phyloP scores from a whole-genome alignment of 2,113 vertebrate genomes.

The Lontra canadensis region DNA sequence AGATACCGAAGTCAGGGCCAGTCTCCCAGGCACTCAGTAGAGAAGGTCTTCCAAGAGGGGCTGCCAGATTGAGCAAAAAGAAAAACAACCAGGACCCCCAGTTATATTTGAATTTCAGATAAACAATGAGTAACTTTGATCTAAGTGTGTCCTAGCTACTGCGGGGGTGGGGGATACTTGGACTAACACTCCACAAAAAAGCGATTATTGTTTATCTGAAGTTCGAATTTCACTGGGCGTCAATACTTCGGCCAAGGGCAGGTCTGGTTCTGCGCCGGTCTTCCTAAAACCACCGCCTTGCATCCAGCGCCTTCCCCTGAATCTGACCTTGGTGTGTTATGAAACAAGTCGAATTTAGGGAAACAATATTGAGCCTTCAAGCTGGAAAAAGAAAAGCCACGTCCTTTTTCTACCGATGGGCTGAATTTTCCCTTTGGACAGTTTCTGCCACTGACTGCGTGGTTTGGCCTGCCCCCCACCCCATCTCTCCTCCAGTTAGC shows the following conservation, averaged over 20 bases:
- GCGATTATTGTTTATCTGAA: not conserved
- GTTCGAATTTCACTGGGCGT: not conserved
- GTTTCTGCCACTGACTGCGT: not conserved
- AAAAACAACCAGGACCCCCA: not conserved
- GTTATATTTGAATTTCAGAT: not conserved
- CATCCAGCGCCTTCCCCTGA: accelerated
- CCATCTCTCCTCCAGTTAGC: not conserved
- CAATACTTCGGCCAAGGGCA: no score
- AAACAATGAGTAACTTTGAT: not conserved
- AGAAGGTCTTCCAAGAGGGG: no score
- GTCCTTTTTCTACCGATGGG: not conserved
- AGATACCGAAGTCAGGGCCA: no score
- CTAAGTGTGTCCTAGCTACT: not conserved
- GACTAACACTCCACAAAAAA: no score
- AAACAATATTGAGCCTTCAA: not conserved
- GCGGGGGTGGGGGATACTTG: no score
- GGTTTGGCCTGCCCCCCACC: accelerated
- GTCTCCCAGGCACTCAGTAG: not conserved
- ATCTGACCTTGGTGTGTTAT: not conserved
- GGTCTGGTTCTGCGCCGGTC: not conserved
- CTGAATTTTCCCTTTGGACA: not conserved
- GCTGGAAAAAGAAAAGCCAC: not conserved
- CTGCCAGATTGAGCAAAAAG: not conserved
- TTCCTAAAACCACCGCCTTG: not conserved
- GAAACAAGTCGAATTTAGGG: not conserved